phyloP scores from a whole-genome alignment of 2,113 vertebrate genomes.

The Pan paniscus region DNA sequence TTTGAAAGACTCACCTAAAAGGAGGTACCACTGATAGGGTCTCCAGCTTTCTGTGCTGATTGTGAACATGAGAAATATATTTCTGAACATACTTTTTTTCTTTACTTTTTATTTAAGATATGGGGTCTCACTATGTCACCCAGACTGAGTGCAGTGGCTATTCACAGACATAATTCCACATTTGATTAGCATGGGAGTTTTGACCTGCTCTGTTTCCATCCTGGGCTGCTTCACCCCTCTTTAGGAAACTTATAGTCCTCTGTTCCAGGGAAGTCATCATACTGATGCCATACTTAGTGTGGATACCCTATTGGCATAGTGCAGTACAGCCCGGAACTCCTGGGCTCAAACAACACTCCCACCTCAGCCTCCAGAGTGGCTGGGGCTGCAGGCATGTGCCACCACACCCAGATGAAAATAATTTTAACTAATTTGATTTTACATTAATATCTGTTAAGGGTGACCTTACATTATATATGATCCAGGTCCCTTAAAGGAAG shows the following conservation, averaged over 20 bases:
- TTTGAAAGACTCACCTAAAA: not conserved
- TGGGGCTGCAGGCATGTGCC: not conserved
- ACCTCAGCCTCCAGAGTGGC: not conserved
- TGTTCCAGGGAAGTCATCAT: not conserved
- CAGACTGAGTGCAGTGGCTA: not conserved
- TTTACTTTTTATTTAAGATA: not conserved
- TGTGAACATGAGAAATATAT: not conserved
- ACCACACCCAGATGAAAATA: not conserved
- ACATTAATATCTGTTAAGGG: not conserved
- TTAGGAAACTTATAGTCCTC: not conserved
- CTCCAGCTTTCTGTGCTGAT: not conserved
- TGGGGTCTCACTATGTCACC: not conserved
- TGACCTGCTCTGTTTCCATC: not conserved
- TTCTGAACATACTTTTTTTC: not conserved
- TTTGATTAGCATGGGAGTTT: not conserved
- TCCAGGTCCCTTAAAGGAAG: not conserved
- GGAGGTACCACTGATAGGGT: not conserved
- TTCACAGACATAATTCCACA: not conserved
- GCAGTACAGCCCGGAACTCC: not conserved
- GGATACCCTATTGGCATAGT: not conserved
- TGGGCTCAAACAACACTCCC: not conserved
- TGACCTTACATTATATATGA: not conserved
- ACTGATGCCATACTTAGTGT: not conserved
- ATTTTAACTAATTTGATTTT: slow-evolving; percentile 17
- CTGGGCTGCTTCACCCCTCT: not conserved